A percentile compares a stretch with the other conserved stretches of the same genome.
Conservation (phyloP, 2,797 vertebrate genomes). For the Poecile montanus region DNA sequence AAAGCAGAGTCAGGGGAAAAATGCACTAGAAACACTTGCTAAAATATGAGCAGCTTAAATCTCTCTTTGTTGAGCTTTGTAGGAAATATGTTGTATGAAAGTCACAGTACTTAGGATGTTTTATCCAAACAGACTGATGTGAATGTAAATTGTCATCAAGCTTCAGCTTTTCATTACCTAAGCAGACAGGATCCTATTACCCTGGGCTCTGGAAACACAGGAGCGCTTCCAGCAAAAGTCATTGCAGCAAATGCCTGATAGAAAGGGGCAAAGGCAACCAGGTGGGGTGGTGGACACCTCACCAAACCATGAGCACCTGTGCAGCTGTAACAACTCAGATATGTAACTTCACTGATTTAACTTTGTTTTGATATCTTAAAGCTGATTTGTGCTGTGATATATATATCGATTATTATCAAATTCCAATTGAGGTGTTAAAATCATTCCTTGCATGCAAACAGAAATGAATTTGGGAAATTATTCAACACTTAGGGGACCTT, state of each 20-base stretch:
- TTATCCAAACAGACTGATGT: neutral
- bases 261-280: neutral
- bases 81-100: neutral
- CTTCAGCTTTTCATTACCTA: neutral
- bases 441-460: neutral
- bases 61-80: neutral
- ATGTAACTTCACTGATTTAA: neutral
- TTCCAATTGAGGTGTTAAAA: neutral
- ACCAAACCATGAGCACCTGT: neutral
- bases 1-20: neutral
- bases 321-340: neutral
- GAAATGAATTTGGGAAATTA: neutral
- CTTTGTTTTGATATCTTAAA: neutral
- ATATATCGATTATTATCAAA: neutral
- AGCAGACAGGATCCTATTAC: neutral
- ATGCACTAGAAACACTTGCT: neutral
- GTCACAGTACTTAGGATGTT: neutral
- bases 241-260: neutral
- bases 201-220: neutral
- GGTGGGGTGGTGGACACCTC: neutral
- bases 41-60: neutral
- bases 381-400: rapidly evolving
- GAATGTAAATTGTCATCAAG: neutral
- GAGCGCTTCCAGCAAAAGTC: slow-evolving; percentile 4
- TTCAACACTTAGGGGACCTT: neutral